These are phyloP conservation scores for Smutsia temminckii DNA, from an alignment of 2,797 vertebrate species.

Conservation along the genomic window DNA sequence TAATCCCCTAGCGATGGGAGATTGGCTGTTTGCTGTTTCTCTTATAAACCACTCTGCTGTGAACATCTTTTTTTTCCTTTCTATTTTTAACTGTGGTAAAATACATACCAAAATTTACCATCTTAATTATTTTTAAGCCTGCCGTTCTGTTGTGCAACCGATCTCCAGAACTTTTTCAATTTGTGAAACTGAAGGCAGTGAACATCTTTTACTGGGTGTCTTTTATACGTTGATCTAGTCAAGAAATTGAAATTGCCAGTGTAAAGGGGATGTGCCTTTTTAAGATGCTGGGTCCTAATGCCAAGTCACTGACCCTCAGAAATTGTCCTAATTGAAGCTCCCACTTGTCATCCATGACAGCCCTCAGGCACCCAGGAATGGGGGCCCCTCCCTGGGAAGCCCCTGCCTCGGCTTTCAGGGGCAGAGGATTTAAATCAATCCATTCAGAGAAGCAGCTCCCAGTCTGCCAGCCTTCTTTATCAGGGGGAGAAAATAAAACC, in stretches of 20 bases:
- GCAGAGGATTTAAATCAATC: background rate
- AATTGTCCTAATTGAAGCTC: background rate
- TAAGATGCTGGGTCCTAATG: background rate
- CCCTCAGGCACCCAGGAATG: background rate
- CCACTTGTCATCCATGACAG: background rate
- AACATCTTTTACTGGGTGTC: background rate
- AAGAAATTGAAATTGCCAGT: background rate
- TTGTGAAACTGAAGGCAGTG: background rate
- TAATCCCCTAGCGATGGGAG: background rate
- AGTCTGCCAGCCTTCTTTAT: background rate
- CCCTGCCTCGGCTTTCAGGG: background rate
- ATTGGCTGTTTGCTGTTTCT: background rate
- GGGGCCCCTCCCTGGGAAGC: background rate
- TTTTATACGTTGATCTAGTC: background rate
- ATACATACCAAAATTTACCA: background rate
- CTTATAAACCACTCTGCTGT: background rate
- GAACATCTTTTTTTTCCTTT: background rate
- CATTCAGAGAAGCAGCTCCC: background rate
- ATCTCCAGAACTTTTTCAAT: background rate
- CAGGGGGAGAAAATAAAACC: background rate
- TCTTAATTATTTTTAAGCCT: background rate
- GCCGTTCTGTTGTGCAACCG: background rate
- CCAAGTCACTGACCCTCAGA: background rate
- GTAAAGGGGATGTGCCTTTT: background rate
- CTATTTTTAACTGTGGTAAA: conserved; percentile 27